Percentiles rank a stretch among this genome's conserved stretches.
phyloP scores from a whole-genome alignment of 2,888 invertebrate species.

The Microplitis deprimator region DNA sequence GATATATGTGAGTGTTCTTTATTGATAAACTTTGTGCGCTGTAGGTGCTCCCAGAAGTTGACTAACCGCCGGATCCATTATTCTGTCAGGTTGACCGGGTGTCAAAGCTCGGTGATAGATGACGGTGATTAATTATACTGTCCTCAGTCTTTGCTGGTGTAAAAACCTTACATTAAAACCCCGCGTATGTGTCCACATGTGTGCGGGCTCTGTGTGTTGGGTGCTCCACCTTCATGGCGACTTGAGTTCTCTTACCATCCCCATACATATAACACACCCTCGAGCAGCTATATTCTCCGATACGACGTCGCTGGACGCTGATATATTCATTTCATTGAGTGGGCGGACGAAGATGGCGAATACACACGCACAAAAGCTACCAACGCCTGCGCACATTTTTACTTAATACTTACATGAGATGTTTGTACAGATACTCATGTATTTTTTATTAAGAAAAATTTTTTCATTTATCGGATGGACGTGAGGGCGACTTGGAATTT shows the following conservation, averaged over 20 bases:
- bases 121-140: constrained; percentile 68
- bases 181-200: not conserved
- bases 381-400: not conserved
- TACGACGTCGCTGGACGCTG: constrained; percentile 32
- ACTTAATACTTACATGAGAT: not conserved
- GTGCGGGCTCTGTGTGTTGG: not conserved
- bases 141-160: constrained; percentile 49
- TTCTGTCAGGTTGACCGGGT: constrained; percentile 57
- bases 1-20: not conserved
- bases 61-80: constrained; percentile 55
- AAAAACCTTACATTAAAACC: not conserved
- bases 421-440: not conserved
- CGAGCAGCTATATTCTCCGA: constrained; percentile 19
- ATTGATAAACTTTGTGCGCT: not conserved
- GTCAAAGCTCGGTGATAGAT: constrained; percentile 64
- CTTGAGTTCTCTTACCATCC: constrained; percentile 17
- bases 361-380: constrained; percentile 1
- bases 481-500: too few species aligned
- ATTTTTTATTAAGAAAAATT: not conserved
- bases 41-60: constrained; percentile 4
- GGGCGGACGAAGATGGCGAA: constrained; percentile 40
- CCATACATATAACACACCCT: constrained; percentile 20
- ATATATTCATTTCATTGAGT: constrained; percentile 53
- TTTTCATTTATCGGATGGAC: not conserved
- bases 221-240: constrained; percentile 25